phyloP scores from a whole-genome alignment of 2,797 vertebrate genomes.

The Scleropages formosus region DNA sequence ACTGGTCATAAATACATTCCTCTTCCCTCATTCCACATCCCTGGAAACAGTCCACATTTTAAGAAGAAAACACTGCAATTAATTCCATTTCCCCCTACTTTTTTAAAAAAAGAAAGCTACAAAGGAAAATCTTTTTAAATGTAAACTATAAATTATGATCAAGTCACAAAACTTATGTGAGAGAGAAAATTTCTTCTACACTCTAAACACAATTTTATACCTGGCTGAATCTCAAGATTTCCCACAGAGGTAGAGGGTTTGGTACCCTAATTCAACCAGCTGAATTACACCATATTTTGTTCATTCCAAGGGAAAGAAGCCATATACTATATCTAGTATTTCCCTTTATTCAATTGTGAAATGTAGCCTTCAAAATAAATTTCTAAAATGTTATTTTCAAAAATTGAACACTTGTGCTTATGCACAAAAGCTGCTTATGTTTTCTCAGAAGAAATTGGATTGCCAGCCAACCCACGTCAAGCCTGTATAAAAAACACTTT shows the following conservation, averaged over 20 bases:
- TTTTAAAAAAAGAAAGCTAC: constrained; percentile 9
- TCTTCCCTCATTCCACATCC: constrained; percentile 13
- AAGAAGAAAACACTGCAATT: constrained; percentile 13
- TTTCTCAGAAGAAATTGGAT: neutral
- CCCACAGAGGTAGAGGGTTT: neutral
- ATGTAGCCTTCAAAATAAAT: neutral
- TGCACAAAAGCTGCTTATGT: neutral
- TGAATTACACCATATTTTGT: neutral
- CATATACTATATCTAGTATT: neutral
- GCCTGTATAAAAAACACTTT: constrained; percentile 10
- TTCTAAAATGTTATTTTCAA: neutral
- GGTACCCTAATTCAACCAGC: neutral
- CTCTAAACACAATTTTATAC: neutral
- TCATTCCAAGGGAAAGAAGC: neutral
- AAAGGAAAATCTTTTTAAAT: constrained; percentile 10
- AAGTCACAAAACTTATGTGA: constrained; percentile 1
- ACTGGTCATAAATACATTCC: constrained; percentile 3
- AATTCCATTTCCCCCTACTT: constrained; percentile 11
- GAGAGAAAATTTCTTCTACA: neutral
- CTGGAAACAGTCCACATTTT: constrained; percentile 24
- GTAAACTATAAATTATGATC: constrained; percentile 4
- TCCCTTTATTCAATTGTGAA: neutral
- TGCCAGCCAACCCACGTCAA: constrained; percentile 29
- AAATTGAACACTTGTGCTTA: neutral
- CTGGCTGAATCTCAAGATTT: neutral